Percentiles rank a stretch among this genome's conserved stretches.
Conservation (phyloP, 2,797 vertebrate genomes). For the Cyclopterus lumpus region DNA sequence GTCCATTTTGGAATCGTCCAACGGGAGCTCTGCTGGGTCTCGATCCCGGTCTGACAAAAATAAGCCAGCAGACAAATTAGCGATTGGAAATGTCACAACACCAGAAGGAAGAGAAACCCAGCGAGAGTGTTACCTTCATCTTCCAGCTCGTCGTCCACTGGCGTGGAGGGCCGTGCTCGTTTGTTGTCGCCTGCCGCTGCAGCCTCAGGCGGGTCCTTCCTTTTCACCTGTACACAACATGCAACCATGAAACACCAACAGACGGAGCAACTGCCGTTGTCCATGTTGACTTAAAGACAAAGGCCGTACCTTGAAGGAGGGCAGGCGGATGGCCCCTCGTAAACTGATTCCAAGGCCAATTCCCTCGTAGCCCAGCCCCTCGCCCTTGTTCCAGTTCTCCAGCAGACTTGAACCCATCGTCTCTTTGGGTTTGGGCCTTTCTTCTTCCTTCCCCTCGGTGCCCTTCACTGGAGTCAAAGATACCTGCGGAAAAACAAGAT, state of each 20-base stretch:
- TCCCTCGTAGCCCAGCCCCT: slow-evolving; percentile 93
- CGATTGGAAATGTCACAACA: neutral
- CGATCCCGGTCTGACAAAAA: slow-evolving; percentile 84
- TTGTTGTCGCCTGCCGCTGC: slow-evolving; percentile 90
- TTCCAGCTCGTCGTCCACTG: slow-evolving; percentile 92
- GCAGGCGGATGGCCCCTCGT: slow-evolving; percentile 93
- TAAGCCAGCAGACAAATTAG: neutral
- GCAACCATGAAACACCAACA: slow-evolving; percentile 9
- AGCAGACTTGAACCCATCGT: slow-evolving; percentile 90
- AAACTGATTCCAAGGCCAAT: slow-evolving; percentile 94
- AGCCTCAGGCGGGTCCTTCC: slow-evolving; percentile 95
- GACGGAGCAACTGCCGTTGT: no score
- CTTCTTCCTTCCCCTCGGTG: slow-evolving; percentile 91
- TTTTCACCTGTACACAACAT: slow-evolving; percentile 88
- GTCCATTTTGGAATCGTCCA: slow-evolving; percentile 89
- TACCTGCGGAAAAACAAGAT: slow-evolving; percentile 74
- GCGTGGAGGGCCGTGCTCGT: slow-evolving; percentile 92
- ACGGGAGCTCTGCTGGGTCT: slow-evolving; percentile 84
- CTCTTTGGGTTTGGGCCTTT: slow-evolving; percentile 94
- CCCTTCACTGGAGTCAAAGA: slow-evolving; percentile 95
- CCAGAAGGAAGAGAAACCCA: neutral
- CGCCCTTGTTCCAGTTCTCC: slow-evolving; percentile 98
- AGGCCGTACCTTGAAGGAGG: slow-evolving; percentile 93
- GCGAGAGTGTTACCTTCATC: slow-evolving; percentile 89
- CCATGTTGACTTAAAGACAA: neutral